Percentiles rank a stretch among this genome's conserved stretches.
Evolutionary conservation across 2,113 vertebrate genomes (phyloP).

Genomic region (Turdus rufiventris): DNA sequence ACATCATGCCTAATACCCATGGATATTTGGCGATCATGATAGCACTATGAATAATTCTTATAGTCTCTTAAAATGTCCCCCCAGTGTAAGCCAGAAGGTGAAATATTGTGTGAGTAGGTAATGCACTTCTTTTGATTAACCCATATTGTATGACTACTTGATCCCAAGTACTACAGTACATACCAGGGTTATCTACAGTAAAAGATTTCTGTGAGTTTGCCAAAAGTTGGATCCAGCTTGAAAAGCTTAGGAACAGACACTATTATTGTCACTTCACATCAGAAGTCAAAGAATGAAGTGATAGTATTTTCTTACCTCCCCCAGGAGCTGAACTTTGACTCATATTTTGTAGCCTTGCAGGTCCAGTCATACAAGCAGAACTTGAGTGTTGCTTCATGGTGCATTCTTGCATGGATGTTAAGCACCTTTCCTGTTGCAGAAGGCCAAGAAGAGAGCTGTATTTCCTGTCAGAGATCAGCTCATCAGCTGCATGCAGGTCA

Average conservation of each 20-base stretch:
- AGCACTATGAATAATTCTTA: neutral
- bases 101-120: neutral
- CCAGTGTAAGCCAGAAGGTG: neutral
- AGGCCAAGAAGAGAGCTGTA: slow-evolving; percentile 81
- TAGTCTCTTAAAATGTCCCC: neutral
- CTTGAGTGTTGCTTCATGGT: slow-evolving; percentile 69
- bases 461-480: slow-evolving; percentile 68
- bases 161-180: neutral
- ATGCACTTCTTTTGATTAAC: neutral
- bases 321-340: slow-evolving; percentile 67
- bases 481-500: slow-evolving; percentile 22
- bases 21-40: neutral
- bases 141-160: neutral
- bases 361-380: slow-evolving; percentile 52
- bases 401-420: slow-evolving; percentile 68
- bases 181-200: neutral
- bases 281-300: neutral
- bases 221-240: neutral
- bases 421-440: slow-evolving; percentile 77
- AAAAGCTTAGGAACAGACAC: neutral
- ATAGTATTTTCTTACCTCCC: slow-evolving; percentile 60
- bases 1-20: neutral
- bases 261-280: neutral
- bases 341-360: slow-evolving; percentile 52
- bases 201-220: neutral